Conservation (phyloP, 2,797 vertebrate species). For the Labroides dimidiatus region DNA sequence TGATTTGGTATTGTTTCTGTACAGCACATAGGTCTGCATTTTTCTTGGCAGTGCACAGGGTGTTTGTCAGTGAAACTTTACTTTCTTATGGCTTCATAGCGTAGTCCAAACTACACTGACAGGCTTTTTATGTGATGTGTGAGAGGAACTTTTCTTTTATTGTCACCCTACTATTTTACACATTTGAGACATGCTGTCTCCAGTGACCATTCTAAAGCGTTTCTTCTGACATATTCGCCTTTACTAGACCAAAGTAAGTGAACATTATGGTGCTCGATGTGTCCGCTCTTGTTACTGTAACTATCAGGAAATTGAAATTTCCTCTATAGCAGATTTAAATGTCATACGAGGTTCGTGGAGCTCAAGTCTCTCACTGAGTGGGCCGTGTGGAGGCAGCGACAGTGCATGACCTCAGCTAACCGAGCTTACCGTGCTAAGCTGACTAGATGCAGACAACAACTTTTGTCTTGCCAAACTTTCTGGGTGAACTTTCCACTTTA, state of each 20-base stretch:
- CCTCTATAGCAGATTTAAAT: neutral
- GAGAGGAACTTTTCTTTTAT: neutral
- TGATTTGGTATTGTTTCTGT: neutral
- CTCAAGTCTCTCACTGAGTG: neutral
- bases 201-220: neutral
- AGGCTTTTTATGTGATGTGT: neutral
- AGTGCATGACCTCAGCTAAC: neutral
- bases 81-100: too few species aligned
- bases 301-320: neutral
- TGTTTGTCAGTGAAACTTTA: too few species aligned
- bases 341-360: neutral
- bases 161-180: neutral
- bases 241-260: neutral
- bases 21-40: neutral
- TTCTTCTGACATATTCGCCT: neutral
- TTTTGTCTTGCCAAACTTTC: neutral
- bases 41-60: too few species aligned
- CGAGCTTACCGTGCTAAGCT: neutral
- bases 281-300: neutral
- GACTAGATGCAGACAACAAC: neutral
- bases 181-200: too few species aligned
- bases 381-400: neutral
- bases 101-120: neutral
- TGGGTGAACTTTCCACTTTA: neutral
- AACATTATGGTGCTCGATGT: neutral